A percentile compares a stretch with the other conserved stretches of the same genome.
These are phyloP conservation scores for Genyomyrus donnyi DNA, from an alignment of 2,113 vertebrate genomes.

Conservation along the genomic window DNA sequence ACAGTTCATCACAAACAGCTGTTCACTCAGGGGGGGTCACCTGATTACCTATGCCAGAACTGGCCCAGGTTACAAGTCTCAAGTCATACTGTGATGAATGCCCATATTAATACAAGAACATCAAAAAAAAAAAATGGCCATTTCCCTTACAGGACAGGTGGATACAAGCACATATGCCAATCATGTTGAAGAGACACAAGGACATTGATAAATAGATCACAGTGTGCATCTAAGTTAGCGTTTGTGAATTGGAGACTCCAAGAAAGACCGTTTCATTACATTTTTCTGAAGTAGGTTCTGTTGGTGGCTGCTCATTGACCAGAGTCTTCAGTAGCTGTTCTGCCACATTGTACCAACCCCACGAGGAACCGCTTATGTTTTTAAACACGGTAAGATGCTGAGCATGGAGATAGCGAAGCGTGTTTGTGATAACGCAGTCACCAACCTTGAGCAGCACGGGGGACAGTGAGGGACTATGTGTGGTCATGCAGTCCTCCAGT, in stretches of 20 bases:
- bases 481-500: neutral
- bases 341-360: too few relatives aligned
- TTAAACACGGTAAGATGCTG: neutral
- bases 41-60: conserved; percentile 58
- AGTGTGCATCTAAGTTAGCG: neutral
- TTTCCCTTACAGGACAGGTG: neutral
- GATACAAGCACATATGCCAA: neutral
- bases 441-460: conserved; percentile 27
- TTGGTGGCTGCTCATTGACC: neutral
- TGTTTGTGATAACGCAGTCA: conserved; percentile 34
- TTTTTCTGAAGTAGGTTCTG: neutral
- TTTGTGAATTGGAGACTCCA: neutral
- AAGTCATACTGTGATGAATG: conserved; percentile 30
- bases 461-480: conserved; percentile 32
- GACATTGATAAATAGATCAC: neutral
- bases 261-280: neutral
- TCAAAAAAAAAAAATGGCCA: neutral
- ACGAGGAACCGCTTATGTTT: neutral
- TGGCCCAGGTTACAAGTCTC: conserved; percentile 56
- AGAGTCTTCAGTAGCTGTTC: neutral
- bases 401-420: conserved; percentile 42
- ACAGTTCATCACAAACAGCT: conserved; percentile 69
- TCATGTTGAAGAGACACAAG: neutral
- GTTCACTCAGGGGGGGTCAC: conserved; percentile 58
- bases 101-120: neutral